Conservation (phyloP, 2,888 invertebrate genomes). For the Hydriomena furcata region DNA sequence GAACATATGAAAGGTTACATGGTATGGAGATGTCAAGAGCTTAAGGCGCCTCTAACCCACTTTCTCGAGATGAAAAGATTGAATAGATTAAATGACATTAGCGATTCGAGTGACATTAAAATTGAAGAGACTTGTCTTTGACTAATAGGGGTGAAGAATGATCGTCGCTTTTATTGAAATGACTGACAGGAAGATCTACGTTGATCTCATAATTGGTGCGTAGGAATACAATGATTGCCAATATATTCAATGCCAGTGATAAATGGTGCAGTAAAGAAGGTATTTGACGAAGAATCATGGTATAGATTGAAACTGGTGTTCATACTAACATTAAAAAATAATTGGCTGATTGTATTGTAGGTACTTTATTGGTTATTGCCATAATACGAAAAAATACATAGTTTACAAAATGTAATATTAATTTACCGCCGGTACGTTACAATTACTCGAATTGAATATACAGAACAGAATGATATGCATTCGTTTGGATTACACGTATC, state of each 20-base stretch:
- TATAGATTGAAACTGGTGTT: no score
- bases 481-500: constrained; percentile 25
- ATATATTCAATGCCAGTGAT: no score
- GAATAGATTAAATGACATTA: constrained; percentile 25
- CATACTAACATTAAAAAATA: no score
- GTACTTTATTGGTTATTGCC: no score
- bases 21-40: constrained; percentile 28
- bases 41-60: constrained; percentile 25
- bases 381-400: no score
- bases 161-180: constrained; percentile 11
- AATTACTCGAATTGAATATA: no score
- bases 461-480: constrained; percentile 1
- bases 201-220: no score
- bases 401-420: neutral
- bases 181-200: constrained; percentile 8
- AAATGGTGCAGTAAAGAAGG: no score
- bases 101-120: constrained; percentile 18
- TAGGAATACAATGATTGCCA: neutral
- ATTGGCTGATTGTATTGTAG: no score
- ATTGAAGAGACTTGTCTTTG: constrained; percentile 18
- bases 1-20: constrained; percentile 6
- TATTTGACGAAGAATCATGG: no score
- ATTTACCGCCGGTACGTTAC: no score
- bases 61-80: constrained; percentile 31
- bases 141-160: constrained; percentile 14